These are phyloP conservation scores for Gymnothorax javanicus DNA, from an alignment of 2,797 vertebrate species.

Conservation along the genomic window DNA sequence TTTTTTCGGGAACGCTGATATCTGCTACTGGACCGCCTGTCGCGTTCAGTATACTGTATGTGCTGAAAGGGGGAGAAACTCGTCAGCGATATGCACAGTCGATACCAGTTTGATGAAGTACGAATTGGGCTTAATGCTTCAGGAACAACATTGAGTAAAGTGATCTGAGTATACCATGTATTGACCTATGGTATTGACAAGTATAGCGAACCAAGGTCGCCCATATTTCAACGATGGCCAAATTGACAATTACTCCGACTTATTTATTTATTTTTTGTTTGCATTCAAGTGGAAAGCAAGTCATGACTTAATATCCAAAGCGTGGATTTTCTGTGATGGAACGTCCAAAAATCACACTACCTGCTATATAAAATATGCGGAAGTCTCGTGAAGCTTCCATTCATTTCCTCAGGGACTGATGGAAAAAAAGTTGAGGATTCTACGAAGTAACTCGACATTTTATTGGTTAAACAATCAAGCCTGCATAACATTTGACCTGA, in stretches of 20 bases:
- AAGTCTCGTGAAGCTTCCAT: neutral
- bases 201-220: neutral
- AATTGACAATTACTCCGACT: neutral
- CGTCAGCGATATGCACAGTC: neutral
- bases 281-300: neutral
- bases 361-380: neutral
- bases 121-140: neutral
- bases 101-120: neutral
- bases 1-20: neutral
- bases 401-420: neutral
- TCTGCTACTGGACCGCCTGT: neutral
- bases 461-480: neutral
- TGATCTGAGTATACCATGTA: neutral
- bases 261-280: neutral
- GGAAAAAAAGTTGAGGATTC: neutral
- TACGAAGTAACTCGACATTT: neutral
- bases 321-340: neutral
- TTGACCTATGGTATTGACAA: neutral
- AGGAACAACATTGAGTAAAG: slow-evolving; percentile 3
- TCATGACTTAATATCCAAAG: neutral
- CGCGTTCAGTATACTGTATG: neutral
- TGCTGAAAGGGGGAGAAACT: neutral
- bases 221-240: neutral
- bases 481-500: neutral
- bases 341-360: neutral